Conservation (phyloP, 2,113 vertebrate species). For the Theristicus caerulescens region DNA sequence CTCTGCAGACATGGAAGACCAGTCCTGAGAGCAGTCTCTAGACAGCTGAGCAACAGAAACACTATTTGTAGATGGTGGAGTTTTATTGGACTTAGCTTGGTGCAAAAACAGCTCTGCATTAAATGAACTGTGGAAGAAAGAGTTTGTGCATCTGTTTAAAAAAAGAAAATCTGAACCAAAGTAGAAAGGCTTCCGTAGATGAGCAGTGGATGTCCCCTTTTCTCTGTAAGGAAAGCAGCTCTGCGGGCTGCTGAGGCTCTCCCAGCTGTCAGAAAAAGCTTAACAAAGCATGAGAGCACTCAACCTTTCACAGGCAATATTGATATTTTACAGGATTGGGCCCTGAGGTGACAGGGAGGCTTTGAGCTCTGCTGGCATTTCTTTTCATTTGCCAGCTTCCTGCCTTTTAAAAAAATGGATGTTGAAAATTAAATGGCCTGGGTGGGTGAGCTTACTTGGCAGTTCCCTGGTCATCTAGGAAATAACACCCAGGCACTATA, state of each 20-base stretch:
- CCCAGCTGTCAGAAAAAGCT: constrained; percentile 33
- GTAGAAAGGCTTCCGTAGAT: background rate
- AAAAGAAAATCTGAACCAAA: background rate
- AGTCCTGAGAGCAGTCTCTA: background rate
- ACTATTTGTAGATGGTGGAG: background rate
- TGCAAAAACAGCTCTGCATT: background rate
- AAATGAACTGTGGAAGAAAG: background rate
- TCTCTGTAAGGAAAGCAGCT: background rate
- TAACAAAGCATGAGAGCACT: constrained; percentile 12
- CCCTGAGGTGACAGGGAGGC: constrained; percentile 1
- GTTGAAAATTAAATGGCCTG: background rate
- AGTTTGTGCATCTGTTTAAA: background rate
- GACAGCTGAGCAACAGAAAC: background rate
- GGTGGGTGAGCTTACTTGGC: constrained; percentile 10
- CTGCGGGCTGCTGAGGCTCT: background rate
- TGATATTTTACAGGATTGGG: background rate
- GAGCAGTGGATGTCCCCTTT: background rate
- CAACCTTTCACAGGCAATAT: constrained; percentile 4
- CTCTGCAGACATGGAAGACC: background rate
- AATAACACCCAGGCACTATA: constrained; percentile 62
- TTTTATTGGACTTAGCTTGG: background rate
- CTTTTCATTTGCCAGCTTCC: background rate
- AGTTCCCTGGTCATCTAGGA: constrained; percentile 70
- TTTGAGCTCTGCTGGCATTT: constrained; percentile 37
- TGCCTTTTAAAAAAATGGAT: background rate